Conservation (phyloP, 2,797 vertebrate species). For the Notolepis coatsorum region DNA sequence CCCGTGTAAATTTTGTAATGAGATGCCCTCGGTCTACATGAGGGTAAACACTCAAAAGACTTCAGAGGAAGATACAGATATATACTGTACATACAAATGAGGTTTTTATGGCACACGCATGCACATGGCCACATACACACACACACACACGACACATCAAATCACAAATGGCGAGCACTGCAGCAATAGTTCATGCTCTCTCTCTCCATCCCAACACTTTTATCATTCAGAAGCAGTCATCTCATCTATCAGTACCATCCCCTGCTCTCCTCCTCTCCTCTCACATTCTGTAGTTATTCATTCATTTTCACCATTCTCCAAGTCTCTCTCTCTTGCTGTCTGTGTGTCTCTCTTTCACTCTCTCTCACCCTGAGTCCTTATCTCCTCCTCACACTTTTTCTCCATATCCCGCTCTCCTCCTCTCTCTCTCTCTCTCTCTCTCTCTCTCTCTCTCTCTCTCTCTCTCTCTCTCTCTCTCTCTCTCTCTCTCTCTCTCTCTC, state of each 20-base stretch:
- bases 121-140: not conserved
- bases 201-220: constrained; percentile 7
- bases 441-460: not conserved
- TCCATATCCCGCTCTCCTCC: too few relatives aligned
- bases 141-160: not conserved
- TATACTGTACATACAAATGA: constrained; percentile 54
- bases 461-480: too few relatives aligned
- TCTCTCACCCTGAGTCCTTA: not conserved
- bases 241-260: not conserved
- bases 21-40: constrained; percentile 42
- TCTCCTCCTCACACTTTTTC: too few relatives aligned
- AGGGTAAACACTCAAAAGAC: constrained; percentile 32
- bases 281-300: not conserved
- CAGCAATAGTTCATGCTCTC: constrained; percentile 2
- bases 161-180: not conserved
- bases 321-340: too few relatives aligned
- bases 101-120: not conserved
- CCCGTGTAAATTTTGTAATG: constrained; percentile 40
- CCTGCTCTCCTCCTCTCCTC: constrained; percentile 1
- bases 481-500: not conserved
- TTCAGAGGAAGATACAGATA: not conserved
- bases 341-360: not conserved
- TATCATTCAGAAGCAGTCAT: constrained; percentile 1
- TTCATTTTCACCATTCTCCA: not conserved
- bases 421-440: not conserved